Evolutionary conservation across 2,888 invertebrate genomes (phyloP).

Genomic region (Heteropelma amictum): DNA sequence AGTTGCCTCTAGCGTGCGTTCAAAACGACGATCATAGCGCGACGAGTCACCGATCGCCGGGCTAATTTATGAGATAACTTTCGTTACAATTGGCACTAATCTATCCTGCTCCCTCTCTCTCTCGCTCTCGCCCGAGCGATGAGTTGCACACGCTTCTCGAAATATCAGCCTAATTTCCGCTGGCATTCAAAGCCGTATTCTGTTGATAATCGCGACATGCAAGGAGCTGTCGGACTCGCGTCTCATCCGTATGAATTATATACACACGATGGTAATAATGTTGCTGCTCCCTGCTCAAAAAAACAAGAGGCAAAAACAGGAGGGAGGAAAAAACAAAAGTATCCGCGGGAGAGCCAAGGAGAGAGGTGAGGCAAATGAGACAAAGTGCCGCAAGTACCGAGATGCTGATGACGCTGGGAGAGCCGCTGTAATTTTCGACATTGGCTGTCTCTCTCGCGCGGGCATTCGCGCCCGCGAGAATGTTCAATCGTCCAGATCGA

Average conservation of each 20-base stretch:
- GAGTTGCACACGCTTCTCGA: not conserved
- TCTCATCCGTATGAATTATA: constrained; percentile 31
- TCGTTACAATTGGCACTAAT: too few relatives aligned
- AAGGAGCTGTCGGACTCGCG: not conserved
- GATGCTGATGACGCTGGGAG: constrained; percentile 52
- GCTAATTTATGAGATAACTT: too few relatives aligned
- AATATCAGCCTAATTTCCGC: not conserved
- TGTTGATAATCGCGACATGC: not conserved
- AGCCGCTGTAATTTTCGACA: constrained; percentile 54
- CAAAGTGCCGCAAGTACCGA: constrained; percentile 39
- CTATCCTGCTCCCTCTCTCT: too few relatives aligned
- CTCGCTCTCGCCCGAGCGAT: too few relatives aligned
- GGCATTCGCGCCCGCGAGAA: constrained; percentile 60
- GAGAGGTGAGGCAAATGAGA: constrained; percentile 7
- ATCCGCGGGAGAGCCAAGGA: not conserved
- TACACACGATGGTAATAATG: constrained; percentile 8
- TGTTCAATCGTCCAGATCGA: constrained; percentile 73
- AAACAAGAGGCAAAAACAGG: not conserved
- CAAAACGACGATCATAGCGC: too few relatives aligned
- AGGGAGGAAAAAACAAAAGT: constrained; percentile 19
- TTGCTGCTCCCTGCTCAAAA: too few relatives aligned
- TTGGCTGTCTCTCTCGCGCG: constrained; percentile 22
- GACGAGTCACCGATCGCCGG: too few relatives aligned
- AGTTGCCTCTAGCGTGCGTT: too few relatives aligned
- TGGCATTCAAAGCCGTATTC: not conserved